A percentile compares a stretch with the other conserved stretches of the same genome.
Conservation (phyloP, 92 coral and sea anemone genomes). For the Epizoanthus stellaris region DNA sequence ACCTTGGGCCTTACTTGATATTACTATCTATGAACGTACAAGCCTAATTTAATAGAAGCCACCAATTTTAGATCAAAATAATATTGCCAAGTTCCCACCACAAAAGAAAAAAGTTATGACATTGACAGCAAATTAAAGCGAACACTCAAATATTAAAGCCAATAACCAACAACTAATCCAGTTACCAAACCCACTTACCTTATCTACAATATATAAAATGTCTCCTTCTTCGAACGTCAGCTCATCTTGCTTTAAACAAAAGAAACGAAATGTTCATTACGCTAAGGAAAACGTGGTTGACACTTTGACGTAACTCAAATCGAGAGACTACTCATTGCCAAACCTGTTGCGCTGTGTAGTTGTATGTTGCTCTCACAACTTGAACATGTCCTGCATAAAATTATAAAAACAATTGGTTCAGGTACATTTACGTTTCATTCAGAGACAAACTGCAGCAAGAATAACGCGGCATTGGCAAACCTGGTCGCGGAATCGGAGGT, state of each 20-base stretch:
- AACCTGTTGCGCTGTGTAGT: constrained; percentile 96
- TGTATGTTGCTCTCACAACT: constrained; percentile 90
- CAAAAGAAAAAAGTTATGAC: neutral
- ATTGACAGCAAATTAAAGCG: neutral
- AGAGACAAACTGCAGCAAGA: neutral
- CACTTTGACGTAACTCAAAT: neutral
- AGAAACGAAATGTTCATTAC: constrained; percentile 3
- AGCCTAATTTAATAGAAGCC: neutral
- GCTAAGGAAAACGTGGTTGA: neutral
- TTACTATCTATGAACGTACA: neutral
- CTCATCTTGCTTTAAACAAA: constrained; percentile 86
- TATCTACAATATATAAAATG: constrained; percentile 88
- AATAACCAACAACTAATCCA: neutral
- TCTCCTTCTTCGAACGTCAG: constrained; percentile 98
- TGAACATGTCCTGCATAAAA: constrained; percentile 85
- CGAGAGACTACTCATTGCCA: neutral
- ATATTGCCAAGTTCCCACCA: neutral
- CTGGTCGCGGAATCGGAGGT: constrained; percentile 98
- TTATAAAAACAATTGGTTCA: neutral
- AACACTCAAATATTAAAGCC: neutral
- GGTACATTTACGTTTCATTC: neutral
- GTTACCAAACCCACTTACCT: constrained; percentile 59
- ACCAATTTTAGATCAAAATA: neutral
- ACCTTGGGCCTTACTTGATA: neutral
- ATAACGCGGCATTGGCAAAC: constrained; percentile 48